Evolutionary conservation across 2,113 vertebrate genomes (phyloP).

Genomic region (Neotoma lepida): DNA sequence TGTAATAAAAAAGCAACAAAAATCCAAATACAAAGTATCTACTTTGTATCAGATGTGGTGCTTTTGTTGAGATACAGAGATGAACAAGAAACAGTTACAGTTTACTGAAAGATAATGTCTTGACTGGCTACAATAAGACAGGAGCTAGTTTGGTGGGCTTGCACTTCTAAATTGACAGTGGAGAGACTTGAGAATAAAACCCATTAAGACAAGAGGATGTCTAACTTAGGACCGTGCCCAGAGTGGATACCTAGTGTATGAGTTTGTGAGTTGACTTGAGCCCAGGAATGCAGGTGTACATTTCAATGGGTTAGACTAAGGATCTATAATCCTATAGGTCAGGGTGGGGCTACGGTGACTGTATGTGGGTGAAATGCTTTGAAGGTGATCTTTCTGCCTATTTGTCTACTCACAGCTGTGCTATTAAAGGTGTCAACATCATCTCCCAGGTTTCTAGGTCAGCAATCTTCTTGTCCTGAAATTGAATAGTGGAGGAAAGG

Average conservation of each 20-base stretch:
- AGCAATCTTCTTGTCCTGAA: conserved; percentile 62
- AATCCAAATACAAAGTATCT: conserved; percentile 16
- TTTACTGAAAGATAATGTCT: conserved; percentile 37
- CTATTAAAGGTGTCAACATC: conserved; percentile 74
- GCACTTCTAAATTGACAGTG: conserved; percentile 16
- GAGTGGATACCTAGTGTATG: not conserved
- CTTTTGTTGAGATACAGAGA: conserved; percentile 38
- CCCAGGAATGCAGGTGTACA: conserved; percentile 20
- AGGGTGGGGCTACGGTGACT: conserved; percentile 59
- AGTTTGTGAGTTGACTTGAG: not conserved
- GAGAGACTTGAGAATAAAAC: conserved; percentile 29
- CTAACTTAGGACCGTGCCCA: not conserved
- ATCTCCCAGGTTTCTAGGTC: conserved; percentile 60
- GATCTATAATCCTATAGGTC: conserved; percentile 45
- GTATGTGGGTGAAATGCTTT: conserved; percentile 71
- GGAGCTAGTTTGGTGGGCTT: conserved; percentile 16
- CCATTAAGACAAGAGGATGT: not conserved
- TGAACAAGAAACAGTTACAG: conserved; percentile 48
- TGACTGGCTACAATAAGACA: conserved; percentile 7
- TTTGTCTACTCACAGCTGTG: conserved; percentile 67
- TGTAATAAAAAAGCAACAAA: not conserved
- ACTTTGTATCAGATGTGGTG: conserved; percentile 44
- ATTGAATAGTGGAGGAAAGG: conserved; percentile 25
- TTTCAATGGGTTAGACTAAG: conserved; percentile 6
- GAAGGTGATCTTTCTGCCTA: conserved; percentile 71